phyloP scores from a whole-genome alignment of 2,113 vertebrate genomes.

The Cynocephalus volans region DNA sequence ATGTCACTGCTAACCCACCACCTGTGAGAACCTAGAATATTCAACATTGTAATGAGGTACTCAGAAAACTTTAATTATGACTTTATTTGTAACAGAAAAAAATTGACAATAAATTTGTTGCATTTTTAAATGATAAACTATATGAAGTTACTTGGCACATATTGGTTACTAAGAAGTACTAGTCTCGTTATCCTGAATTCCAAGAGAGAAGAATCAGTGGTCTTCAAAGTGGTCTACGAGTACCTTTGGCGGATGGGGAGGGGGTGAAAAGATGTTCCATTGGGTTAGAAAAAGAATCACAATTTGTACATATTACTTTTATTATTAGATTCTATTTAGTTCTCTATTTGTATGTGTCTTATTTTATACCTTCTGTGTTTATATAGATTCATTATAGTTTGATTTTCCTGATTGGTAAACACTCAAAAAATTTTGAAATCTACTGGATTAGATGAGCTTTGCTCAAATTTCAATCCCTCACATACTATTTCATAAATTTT shows the following conservation, averaged over 20 bases:
- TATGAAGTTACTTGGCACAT: not conserved
- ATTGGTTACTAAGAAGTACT: not conserved
- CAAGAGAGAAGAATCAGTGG: not conserved
- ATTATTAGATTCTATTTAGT: not conserved
- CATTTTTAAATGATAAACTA: slow-evolving; percentile 12
- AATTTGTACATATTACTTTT: slow-evolving; percentile 7
- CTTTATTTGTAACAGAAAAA: not conserved
- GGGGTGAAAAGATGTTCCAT: not conserved
- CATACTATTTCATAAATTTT: not conserved
- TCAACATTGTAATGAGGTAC: not conserved
- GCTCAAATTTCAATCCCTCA: not conserved
- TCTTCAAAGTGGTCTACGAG: not conserved
- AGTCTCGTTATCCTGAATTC: not conserved
- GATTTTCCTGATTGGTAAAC: not conserved
- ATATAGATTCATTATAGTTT: not conserved
- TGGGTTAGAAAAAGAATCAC: not conserved
- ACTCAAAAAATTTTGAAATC: not conserved
- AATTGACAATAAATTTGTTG: not conserved
- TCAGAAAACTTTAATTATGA: not conserved
- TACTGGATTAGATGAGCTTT: not conserved
- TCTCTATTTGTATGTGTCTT: not conserved
- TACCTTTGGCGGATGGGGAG: not conserved
- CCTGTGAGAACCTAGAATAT: not conserved
- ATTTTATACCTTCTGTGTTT: not conserved
- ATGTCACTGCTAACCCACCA: not conserved